These are phyloP conservation scores for Rhyacophila evoluta DNA, from an alignment of 2,888 invertebrate genomes.

Conservation along the genomic window DNA sequence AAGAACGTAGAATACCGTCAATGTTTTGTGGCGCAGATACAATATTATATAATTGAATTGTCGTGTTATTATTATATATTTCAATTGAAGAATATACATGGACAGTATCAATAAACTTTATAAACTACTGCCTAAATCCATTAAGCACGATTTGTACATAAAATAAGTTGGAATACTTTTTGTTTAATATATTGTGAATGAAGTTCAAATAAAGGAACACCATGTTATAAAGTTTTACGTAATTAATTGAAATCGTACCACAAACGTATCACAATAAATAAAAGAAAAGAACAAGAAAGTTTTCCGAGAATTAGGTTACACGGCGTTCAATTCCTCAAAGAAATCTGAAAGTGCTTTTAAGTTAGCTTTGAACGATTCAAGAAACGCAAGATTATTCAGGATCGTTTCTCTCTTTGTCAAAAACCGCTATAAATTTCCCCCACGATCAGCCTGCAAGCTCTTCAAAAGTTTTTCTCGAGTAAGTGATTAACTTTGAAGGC, in stretches of 20 bases:
- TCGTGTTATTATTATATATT: no score
- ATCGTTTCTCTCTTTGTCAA: constrained; percentile 15
- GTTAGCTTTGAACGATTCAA: constrained; percentile 12
- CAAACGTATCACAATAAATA: background rate
- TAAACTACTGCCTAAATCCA: no score
- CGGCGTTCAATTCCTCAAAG: background rate
- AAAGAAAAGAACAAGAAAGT: background rate
- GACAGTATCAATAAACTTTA: no score
- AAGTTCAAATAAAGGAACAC: no score
- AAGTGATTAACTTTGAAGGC: constrained; percentile 24
- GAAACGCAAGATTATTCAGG: background rate
- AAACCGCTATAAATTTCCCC: constrained; percentile 19
- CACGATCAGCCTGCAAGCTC: constrained; percentile 3
- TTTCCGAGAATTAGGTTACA: background rate
- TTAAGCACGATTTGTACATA: no score
- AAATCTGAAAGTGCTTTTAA: background rate
- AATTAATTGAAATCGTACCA: background rate
- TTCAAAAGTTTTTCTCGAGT: constrained; percentile 22
- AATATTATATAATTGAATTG: no score
- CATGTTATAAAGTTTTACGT: no score
- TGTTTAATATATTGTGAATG: no score
- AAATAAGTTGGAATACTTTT: no score
- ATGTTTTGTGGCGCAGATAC: no score
- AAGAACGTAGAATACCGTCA: no score
- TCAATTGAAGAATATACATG: no score